These are phyloP conservation scores for Galerucella nymphaeae DNA, from an alignment of 2,888 invertebrate genomes.

Conservation along the genomic window DNA sequence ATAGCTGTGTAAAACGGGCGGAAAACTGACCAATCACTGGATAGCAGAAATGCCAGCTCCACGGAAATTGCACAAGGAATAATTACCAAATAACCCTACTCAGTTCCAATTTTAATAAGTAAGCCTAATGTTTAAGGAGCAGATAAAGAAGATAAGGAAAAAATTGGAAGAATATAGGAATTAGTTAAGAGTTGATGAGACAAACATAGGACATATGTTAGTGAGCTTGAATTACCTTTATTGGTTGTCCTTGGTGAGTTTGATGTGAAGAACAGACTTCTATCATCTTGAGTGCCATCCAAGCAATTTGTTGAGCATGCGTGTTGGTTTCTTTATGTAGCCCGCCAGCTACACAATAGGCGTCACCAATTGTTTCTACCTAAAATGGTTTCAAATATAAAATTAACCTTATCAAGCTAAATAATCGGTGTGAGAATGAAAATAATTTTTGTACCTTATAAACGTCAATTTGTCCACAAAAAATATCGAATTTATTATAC, in stretches of 20 bases:
- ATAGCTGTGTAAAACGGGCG: too few relatives aligned
- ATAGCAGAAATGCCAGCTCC: too few relatives aligned
- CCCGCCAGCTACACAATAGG: slow-evolving; percentile 95
- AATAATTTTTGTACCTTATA: slow-evolving; percentile 91
- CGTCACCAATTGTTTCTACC: slow-evolving; percentile 97
- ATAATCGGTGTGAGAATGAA: too few relatives aligned
- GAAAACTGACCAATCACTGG: too few relatives aligned
- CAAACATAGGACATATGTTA: background rate
- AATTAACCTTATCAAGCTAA: background rate
- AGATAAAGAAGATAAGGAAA: background rate
- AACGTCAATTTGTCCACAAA: slow-evolving; percentile 92
- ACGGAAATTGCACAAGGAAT: too few relatives aligned
- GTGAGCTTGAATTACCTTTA: slow-evolving; percentile 73
- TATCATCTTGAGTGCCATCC: slow-evolving; percentile 97
- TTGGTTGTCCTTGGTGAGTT: slow-evolving; percentile 92
- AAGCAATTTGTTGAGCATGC: slow-evolving; percentile 94
- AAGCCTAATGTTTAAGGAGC: too few relatives aligned
- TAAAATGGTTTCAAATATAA: slow-evolving; percentile 57
- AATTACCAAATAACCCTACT: too few relatives aligned
- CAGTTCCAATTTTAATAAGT: too few relatives aligned
- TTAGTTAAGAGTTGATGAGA: background rate
- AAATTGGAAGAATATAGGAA: background rate
- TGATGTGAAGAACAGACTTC: slow-evolving; percentile 87
- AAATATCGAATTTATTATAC: slow-evolving; percentile 93
- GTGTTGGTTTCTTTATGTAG: slow-evolving; percentile 86